These are phyloP conservation scores for Somateria mollissima DNA, from an alignment of 2,797 vertebrate genomes.

Conservation along the genomic window DNA sequence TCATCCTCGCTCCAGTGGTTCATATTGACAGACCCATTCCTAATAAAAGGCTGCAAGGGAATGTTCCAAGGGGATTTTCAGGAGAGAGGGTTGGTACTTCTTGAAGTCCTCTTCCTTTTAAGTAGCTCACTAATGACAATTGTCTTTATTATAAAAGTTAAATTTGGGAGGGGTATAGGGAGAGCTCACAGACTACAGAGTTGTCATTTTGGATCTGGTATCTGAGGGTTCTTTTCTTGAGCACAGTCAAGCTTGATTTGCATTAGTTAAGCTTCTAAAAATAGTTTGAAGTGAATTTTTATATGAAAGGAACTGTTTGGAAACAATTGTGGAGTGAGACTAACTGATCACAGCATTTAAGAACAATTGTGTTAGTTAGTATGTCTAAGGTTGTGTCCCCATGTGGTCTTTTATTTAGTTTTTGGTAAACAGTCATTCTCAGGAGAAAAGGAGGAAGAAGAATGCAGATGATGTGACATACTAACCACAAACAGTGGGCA, in stretches of 20 bases:
- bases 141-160: neutral
- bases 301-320: neutral
- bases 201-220: neutral
- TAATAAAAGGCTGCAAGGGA: neutral
- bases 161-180: neutral
- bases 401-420: neutral
- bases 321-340: neutral
- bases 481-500: neutral
- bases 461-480: neutral
- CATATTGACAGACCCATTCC: neutral
- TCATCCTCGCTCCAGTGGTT: neutral
- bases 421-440: neutral
- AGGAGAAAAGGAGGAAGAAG: neutral
- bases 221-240: neutral
- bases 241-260: neutral
- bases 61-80: neutral
- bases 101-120: neutral
- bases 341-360: neutral
- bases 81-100: neutral
- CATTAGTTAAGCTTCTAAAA: conserved; percentile 5
- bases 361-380: neutral
- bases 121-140: neutral
- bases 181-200: neutral
- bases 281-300: conserved; percentile 24
- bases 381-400: neutral